Evolutionary conservation across 1,140 invertebrate species (phyloP).

Genomic region (Meloidogyne chitwoodi): DNA sequence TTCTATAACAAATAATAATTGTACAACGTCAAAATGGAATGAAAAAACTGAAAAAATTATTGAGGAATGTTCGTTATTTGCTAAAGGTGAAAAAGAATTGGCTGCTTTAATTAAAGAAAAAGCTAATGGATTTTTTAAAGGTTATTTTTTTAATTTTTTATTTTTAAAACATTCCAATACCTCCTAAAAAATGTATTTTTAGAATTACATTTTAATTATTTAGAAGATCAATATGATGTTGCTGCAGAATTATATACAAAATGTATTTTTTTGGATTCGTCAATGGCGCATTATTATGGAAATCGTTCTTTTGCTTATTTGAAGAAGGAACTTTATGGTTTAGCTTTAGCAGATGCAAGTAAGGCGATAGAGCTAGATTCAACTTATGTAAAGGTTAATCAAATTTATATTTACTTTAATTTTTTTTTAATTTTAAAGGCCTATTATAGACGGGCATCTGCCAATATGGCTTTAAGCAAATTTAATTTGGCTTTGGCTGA

Average conservation of each 20-base stretch:
- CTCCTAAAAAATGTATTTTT: too few relatives aligned
- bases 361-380: constrained; percentile 66
- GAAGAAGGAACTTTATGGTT: constrained; percentile 63
- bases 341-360: constrained; percentile 82
- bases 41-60: neutral
- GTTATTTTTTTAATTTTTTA: constrained; percentile 65
- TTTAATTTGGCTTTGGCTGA: constrained; percentile 92
- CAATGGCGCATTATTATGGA: constrained; percentile 72
- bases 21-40: neutral
- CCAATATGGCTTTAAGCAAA: constrained; percentile 93
- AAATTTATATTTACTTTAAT: constrained; percentile 68
- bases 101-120: constrained; percentile 76
- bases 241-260: constrained; percentile 84
- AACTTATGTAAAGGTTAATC: constrained; percentile 22
- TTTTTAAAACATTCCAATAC: too few relatives aligned
- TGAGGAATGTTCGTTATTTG: neutral
- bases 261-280: constrained; percentile 81
- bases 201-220: constrained; percentile 50
- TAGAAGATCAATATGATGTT: constrained; percentile 81
- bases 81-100: constrained; percentile 46
- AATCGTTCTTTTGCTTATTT: constrained; percentile 93
- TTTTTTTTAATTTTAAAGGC: constrained; percentile 26
- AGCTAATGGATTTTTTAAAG: constrained; percentile 80
- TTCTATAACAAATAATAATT: neutral
- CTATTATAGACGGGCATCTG: constrained; percentile 83